Evolutionary conservation across 2,113 vertebrate species (phyloP).

Genomic region (Corythaeola cristata): DNA sequence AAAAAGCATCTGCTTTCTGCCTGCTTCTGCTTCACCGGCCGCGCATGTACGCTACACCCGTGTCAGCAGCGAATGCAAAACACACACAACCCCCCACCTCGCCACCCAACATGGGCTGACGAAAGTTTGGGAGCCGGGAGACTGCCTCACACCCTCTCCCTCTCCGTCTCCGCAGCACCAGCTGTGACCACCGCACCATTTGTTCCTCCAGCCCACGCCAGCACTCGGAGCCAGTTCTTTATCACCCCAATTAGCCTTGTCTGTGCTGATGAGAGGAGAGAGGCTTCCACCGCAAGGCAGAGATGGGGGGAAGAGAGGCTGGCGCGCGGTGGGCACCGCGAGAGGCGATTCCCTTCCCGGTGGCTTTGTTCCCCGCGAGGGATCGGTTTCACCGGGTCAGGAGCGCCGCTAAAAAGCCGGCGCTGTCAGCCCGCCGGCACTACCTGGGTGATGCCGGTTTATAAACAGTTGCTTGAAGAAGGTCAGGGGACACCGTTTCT

Average conservation of each 20-base stretch:
- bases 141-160: constrained; percentile 40
- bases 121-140: constrained; percentile 3
- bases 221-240: constrained; percentile 26
- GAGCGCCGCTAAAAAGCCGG: not conserved
- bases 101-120: not conserved
- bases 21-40: constrained; percentile 48
- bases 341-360: not conserved
- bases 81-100: constrained; percentile 22
- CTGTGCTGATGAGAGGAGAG: constrained; percentile 66
- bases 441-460: not conserved
- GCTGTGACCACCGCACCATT: constrained; percentile 41
- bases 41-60: constrained; percentile 20
- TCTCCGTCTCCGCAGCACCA: constrained; percentile 37
- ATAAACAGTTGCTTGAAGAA: not conserved
- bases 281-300: constrained; percentile 15
- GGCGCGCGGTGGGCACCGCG: not conserved
- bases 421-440: not conserved
- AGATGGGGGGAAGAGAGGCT: not conserved
- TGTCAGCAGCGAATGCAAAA: constrained; percentile 50
- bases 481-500: not conserved
- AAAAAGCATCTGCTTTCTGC: constrained; percentile 54
- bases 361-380: not conserved
- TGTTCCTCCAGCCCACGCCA: constrained; percentile 49
- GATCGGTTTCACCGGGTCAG: not conserved
- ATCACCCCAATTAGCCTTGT: constrained; percentile 61